A percentile compares a stretch with the other conserved stretches of the same genome.
These are phyloP conservation scores for Cephus rjabovi DNA, from an alignment of 2,888 invertebrate genomes.

Conservation along the genomic window DNA sequence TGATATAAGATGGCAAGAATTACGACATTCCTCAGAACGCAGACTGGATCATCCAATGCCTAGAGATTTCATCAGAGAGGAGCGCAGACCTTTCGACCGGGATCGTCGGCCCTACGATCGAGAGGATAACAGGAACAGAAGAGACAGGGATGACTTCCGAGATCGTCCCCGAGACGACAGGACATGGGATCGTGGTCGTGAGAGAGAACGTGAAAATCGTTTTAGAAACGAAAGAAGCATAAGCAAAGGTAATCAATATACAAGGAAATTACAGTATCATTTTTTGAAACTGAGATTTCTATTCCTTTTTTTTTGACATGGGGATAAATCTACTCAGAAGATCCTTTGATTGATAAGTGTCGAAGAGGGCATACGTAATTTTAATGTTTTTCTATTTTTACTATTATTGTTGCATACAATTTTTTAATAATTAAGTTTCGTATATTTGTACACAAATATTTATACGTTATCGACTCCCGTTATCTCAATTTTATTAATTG, in stretches of 20 bases:
- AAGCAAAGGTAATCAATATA: slow-evolving; percentile 40
- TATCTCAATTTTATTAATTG: slow-evolving; percentile 5
- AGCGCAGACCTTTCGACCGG: slow-evolving; percentile 32
- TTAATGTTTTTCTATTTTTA: not conserved
- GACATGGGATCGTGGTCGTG: slow-evolving; percentile 33
- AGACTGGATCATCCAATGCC: not conserved
- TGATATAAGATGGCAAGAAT: slow-evolving; percentile 11
- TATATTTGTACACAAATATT: not conserved
- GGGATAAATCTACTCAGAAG: not conserved
- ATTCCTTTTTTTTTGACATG: not conserved
- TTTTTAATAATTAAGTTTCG: not conserved
- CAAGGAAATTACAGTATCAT: not conserved
- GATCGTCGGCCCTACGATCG: slow-evolving; percentile 14
- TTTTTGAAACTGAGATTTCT: not conserved
- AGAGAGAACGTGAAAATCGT: slow-evolving; percentile 35
- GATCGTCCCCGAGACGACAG: slow-evolving; percentile 40
- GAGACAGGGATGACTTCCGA: slow-evolving; percentile 35
- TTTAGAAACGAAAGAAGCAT: slow-evolving; percentile 30
- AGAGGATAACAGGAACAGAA: slow-evolving; percentile 35
- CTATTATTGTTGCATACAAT: not conserved
- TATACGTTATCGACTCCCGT: not conserved
- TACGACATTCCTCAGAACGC: not conserved
- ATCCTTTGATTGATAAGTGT: not conserved
- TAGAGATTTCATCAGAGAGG: slow-evolving; percentile 16
- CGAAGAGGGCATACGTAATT: not conserved